Base-by-base conservation (phyloP, 2,113 vertebrate genomes). In the Diadophis punctatus region DNA sequence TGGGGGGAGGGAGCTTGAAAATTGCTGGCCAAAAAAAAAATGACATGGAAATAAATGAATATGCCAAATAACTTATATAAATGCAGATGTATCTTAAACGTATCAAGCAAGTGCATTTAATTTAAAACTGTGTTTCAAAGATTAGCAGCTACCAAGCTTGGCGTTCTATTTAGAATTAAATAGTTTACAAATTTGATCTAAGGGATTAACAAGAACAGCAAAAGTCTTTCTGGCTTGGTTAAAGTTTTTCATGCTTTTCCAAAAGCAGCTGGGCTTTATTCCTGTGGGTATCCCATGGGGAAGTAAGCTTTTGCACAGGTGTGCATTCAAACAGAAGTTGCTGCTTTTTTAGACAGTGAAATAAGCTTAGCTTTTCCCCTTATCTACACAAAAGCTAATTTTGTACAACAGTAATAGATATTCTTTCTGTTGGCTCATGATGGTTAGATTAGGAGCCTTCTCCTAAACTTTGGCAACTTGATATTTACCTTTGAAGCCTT, bases 31-130 rank as follows among this genome's bases (percentile, higher is more conserved):
- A 4, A 30, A 39, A 58, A 55, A 60, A 55, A 60, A 86, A 48
- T 87, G 84, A 86, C 86, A 91, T 87, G 30, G 46, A 63, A 91
- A 91, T 56, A 25, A 49, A 60, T 87, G 53, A 58, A 87, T 49
- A 49, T 91, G 55, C 27, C 84, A 91, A 90, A 90, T 55, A 90
- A 91, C 43, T 48, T 55, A 39, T 91, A 87, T 60, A 91, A 87
- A 91, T 87, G 43, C 49, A 87, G 49, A 20, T 34, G 48, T 49
- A 87, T 60, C 53, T 60, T 34, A 86, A 87, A 91, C 11, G 22
- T 23, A 60, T 63, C 90, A 91, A 91, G 30, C 84, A 51, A 25
- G 30, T 14, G 22, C 46, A 48, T 48, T 85, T 14, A 56, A 63
- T 46, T 91, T 23, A 51, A 58, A 91, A 91, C 46, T 34, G 60